These are phyloP conservation scores for Ormia ochracea DNA, from an alignment of 2,888 invertebrate genomes.

Conservation along the genomic window DNA sequence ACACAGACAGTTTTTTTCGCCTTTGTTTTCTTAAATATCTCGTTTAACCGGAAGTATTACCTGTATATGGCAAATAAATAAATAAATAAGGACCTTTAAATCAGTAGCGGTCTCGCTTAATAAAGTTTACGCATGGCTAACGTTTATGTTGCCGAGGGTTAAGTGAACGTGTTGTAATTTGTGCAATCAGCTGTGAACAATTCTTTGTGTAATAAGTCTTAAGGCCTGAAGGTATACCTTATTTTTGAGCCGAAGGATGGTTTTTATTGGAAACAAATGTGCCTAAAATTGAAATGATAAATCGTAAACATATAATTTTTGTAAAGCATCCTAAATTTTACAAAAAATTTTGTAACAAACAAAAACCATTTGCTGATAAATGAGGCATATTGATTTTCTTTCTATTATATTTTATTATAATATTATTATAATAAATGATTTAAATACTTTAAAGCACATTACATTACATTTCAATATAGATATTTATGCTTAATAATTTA, in stretches of 20 bases:
- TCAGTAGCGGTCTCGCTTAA: background rate
- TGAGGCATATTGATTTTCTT: too few species aligned
- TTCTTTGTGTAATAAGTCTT: background rate
- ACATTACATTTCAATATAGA: too few species aligned
- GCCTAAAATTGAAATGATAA: too few species aligned
- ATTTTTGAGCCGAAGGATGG: background rate
- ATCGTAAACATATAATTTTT: too few species aligned
- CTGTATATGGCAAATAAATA: background rate
- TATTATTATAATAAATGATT: too few species aligned
- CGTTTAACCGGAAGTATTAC: background rate
- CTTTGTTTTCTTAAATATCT: background rate
- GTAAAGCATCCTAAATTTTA: too few species aligned
- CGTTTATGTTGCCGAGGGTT: background rate
- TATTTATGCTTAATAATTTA: too few species aligned
- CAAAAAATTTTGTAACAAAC: too few species aligned
- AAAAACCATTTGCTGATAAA: too few species aligned
- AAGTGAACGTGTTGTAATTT: conserved; percentile 5
- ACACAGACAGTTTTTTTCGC: background rate
- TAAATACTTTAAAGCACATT: too few species aligned
- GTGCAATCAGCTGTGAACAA: background rate
- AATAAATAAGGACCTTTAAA: background rate
- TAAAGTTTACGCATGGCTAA: background rate
- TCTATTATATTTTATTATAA: too few species aligned
- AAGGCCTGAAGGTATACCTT: background rate
- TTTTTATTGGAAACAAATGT: too few species aligned